Conservation (phyloP, 2,113 vertebrate species). For the Percina caprodes region DNA sequence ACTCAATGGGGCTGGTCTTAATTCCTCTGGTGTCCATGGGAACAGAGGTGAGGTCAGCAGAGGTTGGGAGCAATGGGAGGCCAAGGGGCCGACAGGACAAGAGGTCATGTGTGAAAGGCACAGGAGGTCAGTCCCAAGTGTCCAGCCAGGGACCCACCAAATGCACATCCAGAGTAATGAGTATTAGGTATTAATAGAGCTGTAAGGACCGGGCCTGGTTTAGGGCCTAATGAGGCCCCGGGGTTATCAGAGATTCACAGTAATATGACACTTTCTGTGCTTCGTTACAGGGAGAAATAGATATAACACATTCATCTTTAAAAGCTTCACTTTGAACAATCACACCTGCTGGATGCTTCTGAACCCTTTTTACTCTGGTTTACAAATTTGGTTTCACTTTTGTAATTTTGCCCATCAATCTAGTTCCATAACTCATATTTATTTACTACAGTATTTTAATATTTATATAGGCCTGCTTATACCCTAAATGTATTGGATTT, state of each 20-base stretch:
- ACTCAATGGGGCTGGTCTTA: slow-evolving; percentile 13
- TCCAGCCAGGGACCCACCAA: slow-evolving; percentile 24
- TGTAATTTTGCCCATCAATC: too few relatives aligned
- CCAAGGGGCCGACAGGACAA: slow-evolving; percentile 33
- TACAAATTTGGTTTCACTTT: not conserved
- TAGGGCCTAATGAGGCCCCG: slow-evolving; percentile 67
- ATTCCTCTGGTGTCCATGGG: slow-evolving; percentile 62
- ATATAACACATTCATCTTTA: slow-evolving; percentile 22
- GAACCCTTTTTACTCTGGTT: not conserved
- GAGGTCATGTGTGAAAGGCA: slow-evolving; percentile 66
- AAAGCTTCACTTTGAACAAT: slow-evolving; percentile 46
- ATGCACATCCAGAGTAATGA: slow-evolving; percentile 47
- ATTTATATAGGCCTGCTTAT: not conserved
- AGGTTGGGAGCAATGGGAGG: slow-evolving; percentile 58
- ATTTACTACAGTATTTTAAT: not conserved
- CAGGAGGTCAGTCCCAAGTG: slow-evolving; percentile 50
- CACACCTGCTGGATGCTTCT: not conserved
- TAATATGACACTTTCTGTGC: slow-evolving; percentile 43
- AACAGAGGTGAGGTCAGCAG: slow-evolving; percentile 69
- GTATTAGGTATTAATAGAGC: slow-evolving; percentile 65
- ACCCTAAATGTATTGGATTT: too few relatives aligned
- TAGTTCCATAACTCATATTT: not conserved
- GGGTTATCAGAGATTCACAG: slow-evolving; percentile 75
- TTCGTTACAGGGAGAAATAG: slow-evolving; percentile 21
- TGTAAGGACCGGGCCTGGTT: slow-evolving; percentile 50